phyloP scores from a whole-genome alignment of 1,140 invertebrate species.

The Triops longicaudatus region DNA sequence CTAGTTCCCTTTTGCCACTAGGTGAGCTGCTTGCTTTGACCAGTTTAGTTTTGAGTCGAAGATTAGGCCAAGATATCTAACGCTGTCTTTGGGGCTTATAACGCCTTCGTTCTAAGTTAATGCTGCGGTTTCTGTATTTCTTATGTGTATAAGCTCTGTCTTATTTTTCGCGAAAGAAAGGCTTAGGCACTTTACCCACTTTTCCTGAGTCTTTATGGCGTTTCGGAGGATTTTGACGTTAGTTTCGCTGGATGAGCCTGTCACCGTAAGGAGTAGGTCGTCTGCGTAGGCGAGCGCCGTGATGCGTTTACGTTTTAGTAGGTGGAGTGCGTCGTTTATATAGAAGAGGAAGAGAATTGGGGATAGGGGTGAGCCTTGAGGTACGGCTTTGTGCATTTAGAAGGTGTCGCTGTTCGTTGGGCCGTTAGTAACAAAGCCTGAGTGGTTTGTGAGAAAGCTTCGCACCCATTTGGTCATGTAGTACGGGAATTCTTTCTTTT shows the following conservation, averaged over 20 bases:
- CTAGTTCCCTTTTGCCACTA: neutral
- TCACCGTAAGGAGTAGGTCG: conserved; percentile 9
- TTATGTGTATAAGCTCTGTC: conserved; percentile 17
- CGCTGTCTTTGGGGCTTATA: neutral
- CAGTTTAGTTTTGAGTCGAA: neutral
- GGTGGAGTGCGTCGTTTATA: conserved; percentile 13
- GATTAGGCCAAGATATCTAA: conserved; percentile 4
- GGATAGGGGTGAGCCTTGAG: conserved; percentile 16
- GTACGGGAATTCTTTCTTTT: neutral
- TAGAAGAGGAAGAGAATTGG: conserved; percentile 19
- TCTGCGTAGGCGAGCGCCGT: neutral
- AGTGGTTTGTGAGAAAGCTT: neutral
- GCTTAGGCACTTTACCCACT: neutral
- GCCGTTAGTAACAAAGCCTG: neutral
- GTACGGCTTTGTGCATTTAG: neutral
- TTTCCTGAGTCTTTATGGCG: conserved; percentile 4
- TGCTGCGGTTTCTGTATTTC: neutral
- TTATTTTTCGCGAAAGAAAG: neutral
- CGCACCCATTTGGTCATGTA: neutral
- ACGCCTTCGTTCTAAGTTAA: neutral
- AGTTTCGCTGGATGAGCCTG: neutral
- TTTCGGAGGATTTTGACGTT: conserved; percentile 18
- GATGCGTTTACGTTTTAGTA: conserved; percentile 2
- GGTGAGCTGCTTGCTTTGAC: neutral
- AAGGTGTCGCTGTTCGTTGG: neutral